Conservation (phyloP, 1,140 invertebrate genomes). For the Agrypnia vestita region DNA sequence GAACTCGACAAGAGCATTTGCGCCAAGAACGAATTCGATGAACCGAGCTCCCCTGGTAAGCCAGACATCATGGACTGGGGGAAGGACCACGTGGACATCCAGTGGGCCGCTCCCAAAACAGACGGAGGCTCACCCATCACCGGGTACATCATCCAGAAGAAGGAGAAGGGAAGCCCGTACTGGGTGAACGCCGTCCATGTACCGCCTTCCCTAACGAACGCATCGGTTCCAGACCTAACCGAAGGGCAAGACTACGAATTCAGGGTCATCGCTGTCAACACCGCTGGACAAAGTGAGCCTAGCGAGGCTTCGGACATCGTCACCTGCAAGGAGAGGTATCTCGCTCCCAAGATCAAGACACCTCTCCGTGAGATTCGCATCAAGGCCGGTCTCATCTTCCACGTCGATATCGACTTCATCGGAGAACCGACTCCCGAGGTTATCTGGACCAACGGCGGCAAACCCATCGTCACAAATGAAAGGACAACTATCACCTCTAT, state of each 20-base stretch:
- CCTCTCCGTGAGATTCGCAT: slow-evolving; percentile 90
- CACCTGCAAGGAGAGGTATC: slow-evolving; percentile 87
- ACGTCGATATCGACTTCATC: slow-evolving; percentile 93
- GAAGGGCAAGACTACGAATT: slow-evolving; percentile 98
- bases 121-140: slow-evolving; percentile 94
- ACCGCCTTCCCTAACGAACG: slow-evolving; percentile 83
- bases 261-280: slow-evolving; percentile 94
- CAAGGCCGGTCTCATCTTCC: slow-evolving; percentile 94
- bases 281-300: slow-evolving; percentile 95
- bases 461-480: slow-evolving; percentile 82
- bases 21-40: slow-evolving; percentile 96
- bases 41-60: slow-evolving; percentile 92
- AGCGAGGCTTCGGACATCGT: slow-evolving; percentile 94
- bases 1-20: slow-evolving; percentile 90
- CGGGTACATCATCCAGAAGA: slow-evolving; percentile 96
- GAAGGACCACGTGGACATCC: slow-evolving; percentile 92
- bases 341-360: slow-evolving; percentile 94
- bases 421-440: slow-evolving; percentile 92
- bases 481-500: slow-evolving; percentile 91
- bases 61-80: slow-evolving; percentile 94
- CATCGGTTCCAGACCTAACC: slow-evolving; percentile 89
- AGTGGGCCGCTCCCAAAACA: slow-evolving; percentile 89
- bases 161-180: slow-evolving; percentile 92
- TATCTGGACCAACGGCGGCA: slow-evolving; percentile 86
- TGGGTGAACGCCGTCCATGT: slow-evolving; percentile 93